Percentiles rank a stretch among this genome's conserved stretches.
These are phyloP conservation scores for Melanophora roralis DNA, from an alignment of 2,888 invertebrate genomes.

Conservation along the genomic window DNA sequence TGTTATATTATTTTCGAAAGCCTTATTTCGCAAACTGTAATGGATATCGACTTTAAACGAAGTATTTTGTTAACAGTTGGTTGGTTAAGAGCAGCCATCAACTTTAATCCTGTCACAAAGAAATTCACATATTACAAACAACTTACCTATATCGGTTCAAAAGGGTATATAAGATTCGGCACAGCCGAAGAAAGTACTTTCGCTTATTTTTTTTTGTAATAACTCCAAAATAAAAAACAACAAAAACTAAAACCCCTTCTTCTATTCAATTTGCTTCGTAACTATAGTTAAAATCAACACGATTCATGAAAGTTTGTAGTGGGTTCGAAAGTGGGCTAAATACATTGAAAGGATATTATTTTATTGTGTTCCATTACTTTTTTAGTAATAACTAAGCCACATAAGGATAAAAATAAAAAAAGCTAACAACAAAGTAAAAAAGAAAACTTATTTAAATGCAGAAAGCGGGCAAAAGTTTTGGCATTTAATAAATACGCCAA, in stretches of 20 bases:
- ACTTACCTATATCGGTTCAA: too few relatives aligned
- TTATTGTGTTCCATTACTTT: neutral
- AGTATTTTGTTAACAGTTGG: too few relatives aligned
- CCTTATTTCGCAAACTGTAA: too few relatives aligned
- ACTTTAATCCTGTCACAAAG: too few relatives aligned
- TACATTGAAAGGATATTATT: conserved; percentile 23
- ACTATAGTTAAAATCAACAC: conserved; percentile 26
- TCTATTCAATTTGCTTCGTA: neutral
- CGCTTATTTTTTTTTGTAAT: too few relatives aligned
- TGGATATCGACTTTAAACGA: too few relatives aligned
- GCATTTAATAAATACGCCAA: conserved; percentile 31
- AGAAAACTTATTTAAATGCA: conserved; percentile 18
- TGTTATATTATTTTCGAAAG: too few relatives aligned
- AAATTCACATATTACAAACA: too few relatives aligned
- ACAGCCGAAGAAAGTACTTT: too few relatives aligned
- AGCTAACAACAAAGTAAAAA: neutral
- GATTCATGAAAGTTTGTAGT: conserved; percentile 4
- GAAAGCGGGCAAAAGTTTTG: neutral
- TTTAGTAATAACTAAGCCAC: neutral
- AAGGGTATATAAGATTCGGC: too few relatives aligned
- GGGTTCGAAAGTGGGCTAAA: conserved; percentile 30
- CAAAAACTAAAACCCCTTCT: neutral
- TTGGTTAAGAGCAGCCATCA: too few relatives aligned
- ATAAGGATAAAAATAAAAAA: neutral
- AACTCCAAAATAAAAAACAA: neutral